These are phyloP conservation scores for Dolichoris vasculosae DNA, from an alignment of 1,140 invertebrate species.

Conservation along the genomic window DNA sequence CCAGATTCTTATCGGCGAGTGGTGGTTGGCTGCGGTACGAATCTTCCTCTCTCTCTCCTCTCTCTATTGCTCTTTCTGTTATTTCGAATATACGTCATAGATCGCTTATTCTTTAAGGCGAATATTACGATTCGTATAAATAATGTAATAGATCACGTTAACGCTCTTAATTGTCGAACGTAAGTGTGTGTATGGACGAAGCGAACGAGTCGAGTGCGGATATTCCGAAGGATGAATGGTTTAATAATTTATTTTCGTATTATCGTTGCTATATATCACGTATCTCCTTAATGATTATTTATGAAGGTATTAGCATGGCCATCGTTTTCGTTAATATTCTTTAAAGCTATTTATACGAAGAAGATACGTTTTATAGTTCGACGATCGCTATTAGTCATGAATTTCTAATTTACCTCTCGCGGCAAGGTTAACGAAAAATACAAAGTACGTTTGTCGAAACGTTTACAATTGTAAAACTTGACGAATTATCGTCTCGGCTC, in stretches of 20 bases:
- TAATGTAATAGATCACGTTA: slow-evolving; percentile 37
- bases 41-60: neutral
- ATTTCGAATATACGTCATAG: neutral
- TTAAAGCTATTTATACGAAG: neutral
- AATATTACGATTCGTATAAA: neutral
- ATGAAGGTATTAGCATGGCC: neutral
- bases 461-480: too few relatives aligned
- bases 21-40: neutral
- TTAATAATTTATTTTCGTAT: slow-evolving; percentile 35
- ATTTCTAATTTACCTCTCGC: neutral
- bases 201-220: neutral
- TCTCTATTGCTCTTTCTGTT: too few relatives aligned
- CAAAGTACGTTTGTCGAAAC: too few relatives aligned
- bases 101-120: neutral
- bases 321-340: neutral
- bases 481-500: too few relatives aligned
- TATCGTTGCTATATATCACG: neutral
- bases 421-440: too few relatives aligned
- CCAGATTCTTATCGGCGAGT: slow-evolving; percentile 33
- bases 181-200: neutral
- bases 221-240: neutral
- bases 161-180: slow-evolving; percentile 2
- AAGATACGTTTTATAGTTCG: neutral
- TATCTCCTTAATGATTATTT: slow-evolving; percentile 15
- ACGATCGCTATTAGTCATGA: neutral